Conservation (phyloP, 2,888 invertebrate genomes). For the Caenorhabditis plicata region DNA sequence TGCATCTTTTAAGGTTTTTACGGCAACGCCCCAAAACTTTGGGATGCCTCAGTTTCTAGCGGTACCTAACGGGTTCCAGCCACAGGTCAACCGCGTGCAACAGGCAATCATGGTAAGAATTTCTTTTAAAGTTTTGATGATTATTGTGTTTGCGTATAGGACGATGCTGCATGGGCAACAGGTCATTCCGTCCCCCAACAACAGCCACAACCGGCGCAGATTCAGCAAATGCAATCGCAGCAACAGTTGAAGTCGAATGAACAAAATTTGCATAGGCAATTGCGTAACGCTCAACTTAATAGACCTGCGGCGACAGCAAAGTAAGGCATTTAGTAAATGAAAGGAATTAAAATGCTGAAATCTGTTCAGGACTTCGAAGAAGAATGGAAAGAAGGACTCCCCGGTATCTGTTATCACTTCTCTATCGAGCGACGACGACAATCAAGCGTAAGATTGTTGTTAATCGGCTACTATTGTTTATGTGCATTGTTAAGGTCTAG, state of each 20-base stretch:
- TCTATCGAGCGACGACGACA: conserved; percentile 31
- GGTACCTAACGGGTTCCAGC: conserved; percentile 7
- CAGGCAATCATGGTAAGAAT: background rate
- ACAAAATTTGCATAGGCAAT: too few relatives aligned
- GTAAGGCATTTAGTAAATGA: too few relatives aligned
- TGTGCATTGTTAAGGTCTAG: conserved; percentile 6
- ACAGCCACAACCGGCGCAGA: conserved; percentile 11
- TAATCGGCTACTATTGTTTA: background rate
- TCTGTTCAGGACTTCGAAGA: too few relatives aligned
- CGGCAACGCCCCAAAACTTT: conserved; percentile 6
- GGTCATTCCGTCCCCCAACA: conserved; percentile 10
- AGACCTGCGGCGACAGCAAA: background rate
- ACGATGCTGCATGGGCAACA: conserved; percentile 5
- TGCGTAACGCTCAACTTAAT: conserved; percentile 4
- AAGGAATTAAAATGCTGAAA: too few relatives aligned
- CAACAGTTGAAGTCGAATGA: conserved; percentile 6
- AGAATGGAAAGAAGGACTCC: conserved; percentile 14
- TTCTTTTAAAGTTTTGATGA: background rate
- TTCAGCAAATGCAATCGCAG: background rate
- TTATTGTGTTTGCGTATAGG: background rate
- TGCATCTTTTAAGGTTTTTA: too few relatives aligned
- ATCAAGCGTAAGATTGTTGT: too few relatives aligned
- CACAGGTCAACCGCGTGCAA: background rate
- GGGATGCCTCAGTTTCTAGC: conserved; percentile 15
- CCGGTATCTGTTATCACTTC: conserved; percentile 19